Evolutionary conservation across 2,797 vertebrate genomes (phyloP).

Genomic region (Petrocephalus schoutedeni): DNA sequence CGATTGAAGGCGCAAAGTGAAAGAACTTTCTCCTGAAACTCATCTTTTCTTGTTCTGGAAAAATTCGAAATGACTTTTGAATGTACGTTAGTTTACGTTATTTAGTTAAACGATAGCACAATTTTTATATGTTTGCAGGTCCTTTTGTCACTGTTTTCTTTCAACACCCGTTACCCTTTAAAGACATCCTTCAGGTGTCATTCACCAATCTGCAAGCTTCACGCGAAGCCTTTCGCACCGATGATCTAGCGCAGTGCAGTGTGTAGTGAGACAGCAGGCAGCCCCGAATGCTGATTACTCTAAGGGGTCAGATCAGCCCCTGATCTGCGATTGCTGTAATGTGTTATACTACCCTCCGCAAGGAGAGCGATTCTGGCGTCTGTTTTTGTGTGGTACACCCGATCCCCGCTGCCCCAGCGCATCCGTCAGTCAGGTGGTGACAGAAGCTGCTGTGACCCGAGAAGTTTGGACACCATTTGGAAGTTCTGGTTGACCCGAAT

Average conservation of each 20-base stretch:
- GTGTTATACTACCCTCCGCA: neutral
- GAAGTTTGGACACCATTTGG: neutral
- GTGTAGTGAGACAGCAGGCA: neutral
- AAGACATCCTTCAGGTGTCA: neutral
- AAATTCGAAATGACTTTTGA: no score
- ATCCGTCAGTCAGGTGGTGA: conserved; percentile 29
- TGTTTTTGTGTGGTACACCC: conserved; percentile 32
- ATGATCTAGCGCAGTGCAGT: neutral
- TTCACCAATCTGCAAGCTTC: neutral
- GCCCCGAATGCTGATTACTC: neutral
- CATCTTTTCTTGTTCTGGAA: no score
- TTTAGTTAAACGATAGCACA: no score
- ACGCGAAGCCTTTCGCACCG: neutral
- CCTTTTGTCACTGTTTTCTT: neutral
- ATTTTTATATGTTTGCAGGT: neutral
- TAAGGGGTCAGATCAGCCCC: neutral
- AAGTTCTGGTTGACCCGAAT: neutral
- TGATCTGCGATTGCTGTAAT: neutral
- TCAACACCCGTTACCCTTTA: neutral
- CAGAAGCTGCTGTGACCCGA: neutral
- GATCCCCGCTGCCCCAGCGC: conserved; percentile 29
- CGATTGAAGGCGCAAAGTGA: no score
- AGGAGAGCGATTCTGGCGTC: conserved; percentile 23
- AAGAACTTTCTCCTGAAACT: no score
- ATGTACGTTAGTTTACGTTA: no score